phyloP scores from a whole-genome alignment of 53 echinoderm and acorn worm genomes.

The Echinarachnius parma region DNA sequence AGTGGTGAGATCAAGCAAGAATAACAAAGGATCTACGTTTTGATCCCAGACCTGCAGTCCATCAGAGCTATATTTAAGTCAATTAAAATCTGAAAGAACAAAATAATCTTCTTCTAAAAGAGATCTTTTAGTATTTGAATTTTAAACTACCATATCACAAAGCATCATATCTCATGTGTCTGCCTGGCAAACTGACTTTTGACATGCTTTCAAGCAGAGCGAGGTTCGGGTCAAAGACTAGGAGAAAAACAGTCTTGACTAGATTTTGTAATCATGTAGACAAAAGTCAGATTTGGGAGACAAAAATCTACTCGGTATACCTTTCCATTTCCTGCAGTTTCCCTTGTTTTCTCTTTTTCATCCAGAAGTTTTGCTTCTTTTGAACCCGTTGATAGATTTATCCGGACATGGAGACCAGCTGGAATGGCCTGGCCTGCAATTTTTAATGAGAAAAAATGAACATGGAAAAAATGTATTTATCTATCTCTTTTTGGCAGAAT shows the following conservation, averaged over 20 bases:
- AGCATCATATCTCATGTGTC: no score
- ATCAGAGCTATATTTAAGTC: no score
- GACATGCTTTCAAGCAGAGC: not conserved
- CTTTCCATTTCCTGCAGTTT: no score
- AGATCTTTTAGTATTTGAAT: no score
- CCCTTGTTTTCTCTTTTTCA: conserved; percentile 13
- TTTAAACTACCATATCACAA: no score
- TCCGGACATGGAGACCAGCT: conserved; percentile 79
- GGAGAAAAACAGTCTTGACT: not conserved
- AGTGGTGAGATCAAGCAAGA: not conserved
- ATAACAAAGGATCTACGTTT: not conserved
- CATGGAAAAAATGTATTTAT: not conserved
- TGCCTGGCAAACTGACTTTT: no score
- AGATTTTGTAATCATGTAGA: no score
- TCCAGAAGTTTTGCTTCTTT: conserved; percentile 88
- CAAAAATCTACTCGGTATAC: no score
- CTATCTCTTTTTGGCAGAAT: not conserved
- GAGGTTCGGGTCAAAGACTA: not conserved
- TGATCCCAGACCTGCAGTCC: not conserved
- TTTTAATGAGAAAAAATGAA: not conserved
- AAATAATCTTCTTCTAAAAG: no score
- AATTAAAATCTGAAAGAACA: no score
- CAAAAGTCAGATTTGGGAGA: no score
- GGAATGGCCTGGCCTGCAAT: conserved; percentile 85
- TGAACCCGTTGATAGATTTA: conserved; percentile 74